Base-by-base conservation (phyloP, 92 coral and sea anemone species). In the Actinostola sp. region DNA sequence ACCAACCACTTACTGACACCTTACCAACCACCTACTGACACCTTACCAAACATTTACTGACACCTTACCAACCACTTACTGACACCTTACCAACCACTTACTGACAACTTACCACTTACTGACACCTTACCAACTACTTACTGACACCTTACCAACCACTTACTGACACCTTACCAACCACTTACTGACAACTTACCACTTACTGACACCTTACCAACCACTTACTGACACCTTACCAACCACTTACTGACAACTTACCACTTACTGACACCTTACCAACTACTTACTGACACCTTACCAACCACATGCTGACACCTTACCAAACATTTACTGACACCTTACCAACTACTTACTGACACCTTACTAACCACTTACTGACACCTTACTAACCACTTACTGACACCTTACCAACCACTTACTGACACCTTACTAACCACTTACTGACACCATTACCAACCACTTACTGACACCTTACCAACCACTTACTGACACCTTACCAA, bases 1-100 rank as follows among this genome's bases (percentile, higher is more conserved):
- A 53, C 60, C 60, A 53, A 53, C 60, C 60, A 24, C 60, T 20
- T 53, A 53, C 60, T 53, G 60, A 53, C 60, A 53, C 60, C 60
- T 53, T 53, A 53, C 60, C 60, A 53, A 53, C 60, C 60, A 53
- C 60, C 25, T 24, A 53, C 60, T 53, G 60, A 53, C 60, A 53
- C 60, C 60, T 53, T 53, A 53, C 28, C 60, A 53, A 53, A 11
- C 60, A 53, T 31, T 53, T 53, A 53, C 60, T 53, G 60, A 53
- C 60, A 53, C 60, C 15, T 53, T 20, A 53, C 54, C 54, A 48
- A 48, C 54, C 54, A 48, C 54, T 48, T 48, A 3, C 16, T n/a
- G n/a, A n/a, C n/a, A n/a, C n/a, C n/a, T n/a, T n/a, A n/a, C n/a
- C n/a, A n/a, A 7, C 45, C 7, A 39, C 45, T 14, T 53, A 53